A percentile compares a stretch with the other conserved stretches of the same genome.
Conservation (phyloP, 2,888 invertebrate genomes). For the Leucophora obtusa region DNA sequence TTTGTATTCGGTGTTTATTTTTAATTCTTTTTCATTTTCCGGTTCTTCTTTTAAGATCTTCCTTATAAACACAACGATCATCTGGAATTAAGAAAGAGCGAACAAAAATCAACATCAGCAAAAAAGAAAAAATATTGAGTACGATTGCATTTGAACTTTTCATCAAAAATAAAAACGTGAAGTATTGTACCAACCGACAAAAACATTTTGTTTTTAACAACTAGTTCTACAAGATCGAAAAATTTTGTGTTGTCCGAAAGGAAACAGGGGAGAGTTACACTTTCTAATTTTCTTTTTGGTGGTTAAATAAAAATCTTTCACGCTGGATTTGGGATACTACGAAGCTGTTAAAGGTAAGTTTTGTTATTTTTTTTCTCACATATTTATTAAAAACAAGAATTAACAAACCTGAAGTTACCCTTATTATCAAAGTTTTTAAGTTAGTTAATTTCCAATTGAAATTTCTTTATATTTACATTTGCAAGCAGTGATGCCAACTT, state of each 20-base stretch:
- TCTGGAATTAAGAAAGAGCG: slow-evolving; percentile 38
- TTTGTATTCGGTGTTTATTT: slow-evolving; percentile 21
- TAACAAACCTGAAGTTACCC: neutral
- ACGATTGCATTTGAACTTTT: slow-evolving; percentile 38
- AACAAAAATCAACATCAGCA: slow-evolving; percentile 21
- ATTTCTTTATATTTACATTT: too few relatives aligned
- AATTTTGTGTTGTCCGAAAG: slow-evolving; percentile 26
- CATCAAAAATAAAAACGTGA: neutral
- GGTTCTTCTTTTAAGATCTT: slow-evolving; percentile 41
- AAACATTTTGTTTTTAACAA: slow-evolving; percentile 3
- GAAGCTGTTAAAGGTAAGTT: slow-evolving; percentile 78
- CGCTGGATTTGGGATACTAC: slow-evolving; percentile 80
- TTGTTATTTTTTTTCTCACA: neutral
- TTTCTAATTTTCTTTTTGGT: slow-evolving; percentile 35
- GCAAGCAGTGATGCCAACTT: too few relatives aligned
- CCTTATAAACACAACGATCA: slow-evolving; percentile 36
- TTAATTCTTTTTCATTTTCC: slow-evolving; percentile 35
- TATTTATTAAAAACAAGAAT: neutral
- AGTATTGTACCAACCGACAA: neutral
- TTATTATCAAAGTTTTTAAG: neutral
- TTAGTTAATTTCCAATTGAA: neutral
- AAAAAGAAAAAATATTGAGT: neutral
- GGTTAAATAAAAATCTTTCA: slow-evolving; percentile 73
- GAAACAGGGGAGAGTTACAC: slow-evolving; percentile 12
- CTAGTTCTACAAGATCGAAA: slow-evolving; percentile 44